Conservation (phyloP, 2,888 invertebrate genomes). For the Tineola bisselliella region DNA sequence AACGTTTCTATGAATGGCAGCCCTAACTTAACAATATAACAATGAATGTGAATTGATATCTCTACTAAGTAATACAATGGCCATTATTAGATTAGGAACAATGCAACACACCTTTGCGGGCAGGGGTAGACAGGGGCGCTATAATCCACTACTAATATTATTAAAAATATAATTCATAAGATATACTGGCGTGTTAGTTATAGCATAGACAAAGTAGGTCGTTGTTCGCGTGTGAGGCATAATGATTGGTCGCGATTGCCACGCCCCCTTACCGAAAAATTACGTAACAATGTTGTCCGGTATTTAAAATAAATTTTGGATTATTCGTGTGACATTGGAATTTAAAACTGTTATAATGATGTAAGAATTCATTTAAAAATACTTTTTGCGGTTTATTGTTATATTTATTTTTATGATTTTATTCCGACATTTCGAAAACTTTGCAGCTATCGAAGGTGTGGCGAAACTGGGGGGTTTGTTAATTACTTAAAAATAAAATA, state of each 20-base stretch:
- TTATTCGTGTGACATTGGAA: too few species aligned
- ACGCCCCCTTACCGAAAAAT: background rate
- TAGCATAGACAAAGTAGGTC: background rate
- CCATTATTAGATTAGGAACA: conserved; percentile 1
- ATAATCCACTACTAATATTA: background rate
- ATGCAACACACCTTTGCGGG: background rate
- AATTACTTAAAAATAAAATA: too few species aligned
- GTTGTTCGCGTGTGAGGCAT: background rate
- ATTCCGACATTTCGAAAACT: too few species aligned
- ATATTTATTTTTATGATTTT: too few species aligned
- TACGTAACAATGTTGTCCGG: background rate
- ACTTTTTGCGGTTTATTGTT: too few species aligned
- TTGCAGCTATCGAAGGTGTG: too few species aligned
- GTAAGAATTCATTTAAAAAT: too few species aligned
- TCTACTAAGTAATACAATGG: conserved; percentile 2
- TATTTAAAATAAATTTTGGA: too few species aligned
- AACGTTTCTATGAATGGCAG: background rate
- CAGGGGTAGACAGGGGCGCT: background rate
- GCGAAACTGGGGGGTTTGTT: too few species aligned
- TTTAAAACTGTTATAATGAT: too few species aligned
- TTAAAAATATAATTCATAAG: background rate
- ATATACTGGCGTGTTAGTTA: background rate
- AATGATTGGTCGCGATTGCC: background rate
- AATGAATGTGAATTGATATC: background rate
- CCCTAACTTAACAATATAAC: background rate